Evolutionary conservation across 2,113 vertebrate genomes (phyloP).

Genomic region (Saccopteryx bilineata): DNA sequence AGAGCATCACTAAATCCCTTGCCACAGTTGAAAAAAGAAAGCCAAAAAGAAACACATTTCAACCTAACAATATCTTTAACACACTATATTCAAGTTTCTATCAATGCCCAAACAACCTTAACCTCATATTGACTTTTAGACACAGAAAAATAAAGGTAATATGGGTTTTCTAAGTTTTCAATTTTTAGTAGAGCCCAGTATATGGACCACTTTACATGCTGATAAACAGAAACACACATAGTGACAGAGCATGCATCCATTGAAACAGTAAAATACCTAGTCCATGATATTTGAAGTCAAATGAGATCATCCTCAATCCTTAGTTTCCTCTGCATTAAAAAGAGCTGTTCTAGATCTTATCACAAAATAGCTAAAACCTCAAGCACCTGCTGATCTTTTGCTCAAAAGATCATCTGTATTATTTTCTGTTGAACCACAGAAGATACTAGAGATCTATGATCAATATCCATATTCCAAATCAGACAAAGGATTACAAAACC

Average conservation of each 20-base stretch:
- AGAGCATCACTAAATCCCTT: slow-evolving; percentile 21
- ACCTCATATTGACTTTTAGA: not conserved
- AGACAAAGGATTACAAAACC: not conserved
- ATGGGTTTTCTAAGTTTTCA: not conserved
- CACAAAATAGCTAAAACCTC: too few species aligned
- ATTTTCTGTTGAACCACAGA: not conserved
- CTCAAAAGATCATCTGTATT: not conserved
- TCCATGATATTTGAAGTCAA: not conserved
- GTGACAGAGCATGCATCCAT: not conserved
- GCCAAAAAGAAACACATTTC: not conserved
- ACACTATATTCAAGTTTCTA: not conserved
- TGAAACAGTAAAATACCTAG: not conserved
- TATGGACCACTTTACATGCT: not conserved
- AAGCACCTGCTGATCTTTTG: not conserved
- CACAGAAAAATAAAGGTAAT: not conserved
- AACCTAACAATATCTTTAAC: not conserved
- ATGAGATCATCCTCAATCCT: rapidly evolving
- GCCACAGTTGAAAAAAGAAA: not conserved
- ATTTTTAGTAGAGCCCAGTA: not conserved
- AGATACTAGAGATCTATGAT: not conserved
- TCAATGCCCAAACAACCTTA: not conserved
- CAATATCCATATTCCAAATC: not conserved
- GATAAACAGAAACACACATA: rapidly evolving
- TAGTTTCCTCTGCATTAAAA: not conserved
- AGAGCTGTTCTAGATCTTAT: not conserved